These are phyloP conservation scores for Drosophila mayaguana DNA, from an alignment of 2,888 invertebrate species.

Conservation along the genomic window DNA sequence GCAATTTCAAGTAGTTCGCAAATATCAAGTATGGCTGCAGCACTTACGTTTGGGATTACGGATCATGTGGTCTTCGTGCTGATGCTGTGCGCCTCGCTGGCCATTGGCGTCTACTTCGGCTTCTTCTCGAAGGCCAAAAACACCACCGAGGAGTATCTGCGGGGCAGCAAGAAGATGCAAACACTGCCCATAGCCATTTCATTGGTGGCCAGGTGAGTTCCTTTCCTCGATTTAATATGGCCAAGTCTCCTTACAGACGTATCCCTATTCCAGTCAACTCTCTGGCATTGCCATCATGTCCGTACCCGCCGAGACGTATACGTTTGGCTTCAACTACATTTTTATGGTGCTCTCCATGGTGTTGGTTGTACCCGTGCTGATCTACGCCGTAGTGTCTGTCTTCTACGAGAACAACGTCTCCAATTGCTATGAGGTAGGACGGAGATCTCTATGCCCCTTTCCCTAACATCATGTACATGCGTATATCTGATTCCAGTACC, in stretches of 20 bases:
- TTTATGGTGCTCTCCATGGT: slow-evolving; percentile 84
- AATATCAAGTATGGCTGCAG: slow-evolving; percentile 42
- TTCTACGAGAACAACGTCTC: slow-evolving; percentile 86
- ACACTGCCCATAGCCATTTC: slow-evolving; percentile 88
- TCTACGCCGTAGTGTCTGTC: slow-evolving; percentile 85
- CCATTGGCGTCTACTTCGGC: slow-evolving; percentile 87
- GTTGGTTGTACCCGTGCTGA: slow-evolving; percentile 78
- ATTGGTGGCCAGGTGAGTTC: slow-evolving; percentile 86
- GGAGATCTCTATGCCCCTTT: too few species aligned
- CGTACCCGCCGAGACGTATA: slow-evolving; percentile 86
- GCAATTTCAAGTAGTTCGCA: background rate
- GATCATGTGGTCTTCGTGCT: slow-evolving; percentile 87
- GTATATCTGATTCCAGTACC: slow-evolving; percentile 70
- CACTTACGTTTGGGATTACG: slow-evolving; percentile 70
- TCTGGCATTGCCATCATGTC: slow-evolving; percentile 87
- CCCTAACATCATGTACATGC: background rate
- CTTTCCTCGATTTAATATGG: slow-evolving; percentile 9
- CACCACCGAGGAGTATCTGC: slow-evolving; percentile 87
- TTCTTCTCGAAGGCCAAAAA: slow-evolving; percentile 86
- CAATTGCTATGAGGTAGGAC: slow-evolving; percentile 85
- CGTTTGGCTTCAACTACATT: slow-evolving; percentile 86
- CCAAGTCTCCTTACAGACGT: too few species aligned
- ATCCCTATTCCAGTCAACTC: slow-evolving; percentile 84
- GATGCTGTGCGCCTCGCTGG: slow-evolving; percentile 86
- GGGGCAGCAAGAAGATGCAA: slow-evolving; percentile 87